Evolutionary conservation across 2,888 invertebrate species (phyloP).

Genomic region (Brachylomia viminalis): DNA sequence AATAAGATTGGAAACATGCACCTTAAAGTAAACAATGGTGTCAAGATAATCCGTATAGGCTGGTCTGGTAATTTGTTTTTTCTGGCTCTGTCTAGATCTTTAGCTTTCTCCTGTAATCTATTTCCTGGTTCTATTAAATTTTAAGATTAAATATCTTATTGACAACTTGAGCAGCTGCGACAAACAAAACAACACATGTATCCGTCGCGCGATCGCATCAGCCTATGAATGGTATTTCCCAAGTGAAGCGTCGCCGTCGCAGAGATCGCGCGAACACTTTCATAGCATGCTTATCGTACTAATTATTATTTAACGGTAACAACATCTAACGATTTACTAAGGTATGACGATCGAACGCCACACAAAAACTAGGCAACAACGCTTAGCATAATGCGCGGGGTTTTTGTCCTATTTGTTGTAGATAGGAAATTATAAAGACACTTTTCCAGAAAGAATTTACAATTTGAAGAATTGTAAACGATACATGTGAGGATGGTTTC

Average conservation of each 20-base stretch:
- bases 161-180: background rate
- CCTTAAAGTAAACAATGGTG: too few relatives aligned
- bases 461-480: conserved; percentile 13
- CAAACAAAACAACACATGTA: background rate
- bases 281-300: conserved; percentile 57
- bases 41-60: too few relatives aligned
- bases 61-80: too few relatives aligned
- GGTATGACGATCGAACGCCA: conserved; percentile 33
- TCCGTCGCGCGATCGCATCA: background rate
- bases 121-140: too few relatives aligned
- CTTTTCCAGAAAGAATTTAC: conserved; percentile 45
- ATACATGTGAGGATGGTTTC: background rate
- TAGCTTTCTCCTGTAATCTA: too few relatives aligned
- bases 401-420: conserved; percentile 39
- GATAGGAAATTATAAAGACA: conserved; percentile 42
- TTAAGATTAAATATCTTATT: too few relatives aligned
- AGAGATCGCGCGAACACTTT: conserved; percentile 53
- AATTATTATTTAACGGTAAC: conserved; percentile 59
- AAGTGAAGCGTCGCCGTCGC: conserved; percentile 24
- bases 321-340: conserved; percentile 37
- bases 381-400: conserved; percentile 15
- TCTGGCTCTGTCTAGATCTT: too few relatives aligned
- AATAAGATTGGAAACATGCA: too few relatives aligned
- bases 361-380: conserved; percentile 42
- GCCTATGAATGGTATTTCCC: conserved; percentile 19